Evolutionary conservation across 1,140 invertebrate species (phyloP).

Genomic region (Drosophila busckii): DNA sequence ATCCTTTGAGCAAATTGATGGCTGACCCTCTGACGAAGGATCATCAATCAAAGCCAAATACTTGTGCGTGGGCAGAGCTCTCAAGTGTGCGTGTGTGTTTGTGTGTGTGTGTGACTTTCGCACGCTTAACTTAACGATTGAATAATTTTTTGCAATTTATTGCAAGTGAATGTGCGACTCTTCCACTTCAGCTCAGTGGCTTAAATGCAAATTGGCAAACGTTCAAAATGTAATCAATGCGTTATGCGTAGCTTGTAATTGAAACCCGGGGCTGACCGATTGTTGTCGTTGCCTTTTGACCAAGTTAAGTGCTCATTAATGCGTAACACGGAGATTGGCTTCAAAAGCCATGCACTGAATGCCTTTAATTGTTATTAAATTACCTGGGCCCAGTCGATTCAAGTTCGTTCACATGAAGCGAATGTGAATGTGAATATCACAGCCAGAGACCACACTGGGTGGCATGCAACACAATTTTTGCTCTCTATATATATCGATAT

Average conservation of each 20-base stretch:
- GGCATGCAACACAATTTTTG: constrained; percentile 28
- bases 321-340: constrained; percentile 77
- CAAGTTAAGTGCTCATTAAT: constrained; percentile 78
- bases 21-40: constrained; percentile 62
- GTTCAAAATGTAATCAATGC: constrained; percentile 76
- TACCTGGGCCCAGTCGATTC: constrained; percentile 40
- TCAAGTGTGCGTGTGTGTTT: background rate
- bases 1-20: constrained; percentile 66
- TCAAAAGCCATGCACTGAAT: constrained; percentile 73
- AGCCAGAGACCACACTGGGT: constrained; percentile 23
- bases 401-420: constrained; percentile 41
- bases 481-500: constrained; percentile 38
- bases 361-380: constrained; percentile 78
- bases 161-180: constrained; percentile 27
- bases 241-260: constrained; percentile 62
- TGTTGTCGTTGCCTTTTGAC: no score
- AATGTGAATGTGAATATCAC: constrained; percentile 1
- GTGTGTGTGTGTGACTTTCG: constrained; percentile 39
- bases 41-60: constrained; percentile 60
- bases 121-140: constrained; percentile 68
- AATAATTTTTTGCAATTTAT: constrained; percentile 63
- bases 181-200: no score
- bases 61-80: constrained; percentile 39
- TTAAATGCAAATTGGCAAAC: constrained; percentile 70
- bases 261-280: constrained; percentile 11